Base-by-base conservation (phyloP, 2,113 vertebrate genomes). In the Leptocoma aspasia region DNA sequence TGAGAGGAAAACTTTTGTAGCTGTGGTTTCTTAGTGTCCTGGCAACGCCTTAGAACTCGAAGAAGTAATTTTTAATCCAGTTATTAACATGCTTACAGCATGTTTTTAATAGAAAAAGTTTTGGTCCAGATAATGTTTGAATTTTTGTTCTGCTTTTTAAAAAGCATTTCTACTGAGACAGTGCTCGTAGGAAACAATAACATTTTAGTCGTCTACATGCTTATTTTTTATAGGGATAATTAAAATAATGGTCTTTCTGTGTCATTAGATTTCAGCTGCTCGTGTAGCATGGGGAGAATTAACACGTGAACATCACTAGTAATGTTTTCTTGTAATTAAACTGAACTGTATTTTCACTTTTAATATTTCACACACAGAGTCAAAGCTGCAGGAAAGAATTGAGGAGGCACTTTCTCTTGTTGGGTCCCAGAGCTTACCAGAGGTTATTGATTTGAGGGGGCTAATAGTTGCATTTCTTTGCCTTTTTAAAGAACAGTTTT, bases 181-280 rank as follows among this genome's bases (percentile, higher is more conserved):
- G 14, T 44, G 10, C 27, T 93, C 77, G 33, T 5, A 64, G 54
- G 42, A 65, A 88, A 57, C 39, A 65, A 19, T 69, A 89, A 70
- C 57, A 63, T 92, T 69, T 90, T 87, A 86, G 80, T 84, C 82
- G 30, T 81, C 57, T 61, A 3, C 24, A 9, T 92, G 42, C 44
- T 87, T 94, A 42, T 64, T 95, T 94, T 89, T 95, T 61, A 92
- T 81, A 52, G 94, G 41, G 50, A 50, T 89, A 95, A 95, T 92
- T 49, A 70, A 78, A 94, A 77, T 64, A 37, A 64, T 80, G 14
- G 1, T 90, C 68, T 86, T 90, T 88, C 35, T 92, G 13, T 88
- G 53, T 82, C 31, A 59, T 83, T 92, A 70, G 77, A 72, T 81
- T 91, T 89, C 35, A 69, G 20, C 52, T 80, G 33, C 75, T 57